phyloP scores from a whole-genome alignment of 2,797 vertebrate species.

The Acrocephalus scirpaceus region DNA sequence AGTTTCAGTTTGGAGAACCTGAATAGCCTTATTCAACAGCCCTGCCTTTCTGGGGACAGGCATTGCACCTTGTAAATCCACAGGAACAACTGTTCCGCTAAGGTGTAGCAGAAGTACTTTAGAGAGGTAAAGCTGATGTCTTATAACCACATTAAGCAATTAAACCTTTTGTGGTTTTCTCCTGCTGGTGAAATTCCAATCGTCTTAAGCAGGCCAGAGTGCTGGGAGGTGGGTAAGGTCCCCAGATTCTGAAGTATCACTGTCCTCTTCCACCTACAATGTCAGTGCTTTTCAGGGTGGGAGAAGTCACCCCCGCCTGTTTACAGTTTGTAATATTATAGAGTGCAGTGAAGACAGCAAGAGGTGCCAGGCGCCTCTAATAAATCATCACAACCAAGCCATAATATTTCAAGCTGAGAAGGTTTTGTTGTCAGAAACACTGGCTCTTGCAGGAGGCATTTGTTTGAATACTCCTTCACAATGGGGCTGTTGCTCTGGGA shows the following conservation, averaged over 20 bases:
- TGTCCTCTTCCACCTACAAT: slow-evolving; percentile 18
- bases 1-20: neutral
- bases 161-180: slow-evolving; percentile 5
- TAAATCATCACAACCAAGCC: slow-evolving; percentile 49
- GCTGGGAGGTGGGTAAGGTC: neutral
- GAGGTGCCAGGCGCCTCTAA: slow-evolving; percentile 41
- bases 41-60: neutral
- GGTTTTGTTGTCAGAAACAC: slow-evolving; percentile 64
- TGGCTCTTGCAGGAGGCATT: slow-evolving; percentile 64
- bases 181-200: slow-evolving; percentile 8
- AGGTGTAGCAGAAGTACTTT: neutral
- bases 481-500: slow-evolving; percentile 68
- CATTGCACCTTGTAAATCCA: neutral
- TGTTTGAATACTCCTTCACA: slow-evolving; percentile 67
- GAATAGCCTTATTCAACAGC: neutral
- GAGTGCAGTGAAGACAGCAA: slow-evolving; percentile 47
- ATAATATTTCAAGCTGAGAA: slow-evolving; percentile 64
- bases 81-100: neutral
- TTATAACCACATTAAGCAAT: neutral
- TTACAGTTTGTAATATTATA: slow-evolving; percentile 55
- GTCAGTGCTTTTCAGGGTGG: slow-evolving; percentile 2
- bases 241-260: neutral
- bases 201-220: neutral
- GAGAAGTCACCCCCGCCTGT: slow-evolving; percentile 3
- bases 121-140: neutral